phyloP scores from a whole-genome alignment of 2,888 invertebrate genomes.

The Synanthedon tipuliformis region DNA sequence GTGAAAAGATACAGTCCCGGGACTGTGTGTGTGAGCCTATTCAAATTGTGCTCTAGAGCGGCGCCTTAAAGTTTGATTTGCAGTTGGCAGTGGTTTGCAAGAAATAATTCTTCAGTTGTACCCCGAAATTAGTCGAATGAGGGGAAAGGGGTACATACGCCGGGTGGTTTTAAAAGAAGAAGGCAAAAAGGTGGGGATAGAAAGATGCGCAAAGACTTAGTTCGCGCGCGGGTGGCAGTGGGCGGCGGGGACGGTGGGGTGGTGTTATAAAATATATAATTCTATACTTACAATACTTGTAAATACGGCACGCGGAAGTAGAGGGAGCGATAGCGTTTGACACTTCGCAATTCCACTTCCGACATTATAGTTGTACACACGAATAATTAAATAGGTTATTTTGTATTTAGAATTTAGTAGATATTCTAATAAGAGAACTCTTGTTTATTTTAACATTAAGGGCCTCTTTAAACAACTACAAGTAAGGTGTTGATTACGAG shows the following conservation, averaged over 20 bases:
- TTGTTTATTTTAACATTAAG: too few relatives aligned
- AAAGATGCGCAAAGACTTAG: slow-evolving; percentile 72
- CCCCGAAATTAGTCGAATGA: slow-evolving; percentile 71
- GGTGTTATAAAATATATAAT: slow-evolving; percentile 71
- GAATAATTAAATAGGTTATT: not conserved
- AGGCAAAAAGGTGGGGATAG: slow-evolving; percentile 70
- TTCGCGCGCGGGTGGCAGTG: slow-evolving; percentile 51
- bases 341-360: slow-evolving; percentile 2
- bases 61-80: not conserved
- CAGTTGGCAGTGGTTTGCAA: slow-evolving; percentile 25
- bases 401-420: not conserved
- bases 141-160: slow-evolving; percentile 68
- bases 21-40: slow-evolving; percentile 33
- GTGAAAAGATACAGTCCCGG: slow-evolving; percentile 70
- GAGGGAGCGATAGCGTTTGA: slow-evolving; percentile 11
- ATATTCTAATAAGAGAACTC: too few relatives aligned
- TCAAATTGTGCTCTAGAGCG: not conserved
- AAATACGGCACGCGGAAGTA: slow-evolving; percentile 70
- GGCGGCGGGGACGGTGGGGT: slow-evolving; percentile 28
- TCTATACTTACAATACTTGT: slow-evolving; percentile 72
- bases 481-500: too few relatives aligned
- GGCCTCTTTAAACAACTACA: too few relatives aligned
- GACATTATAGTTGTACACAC: not conserved
- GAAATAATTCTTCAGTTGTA: slow-evolving; percentile 71
- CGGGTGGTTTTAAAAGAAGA: slow-evolving; percentile 70